These are phyloP conservation scores for Neogobius melanostomus DNA, from an alignment of 2,113 vertebrate species.

Conservation along the genomic window DNA sequence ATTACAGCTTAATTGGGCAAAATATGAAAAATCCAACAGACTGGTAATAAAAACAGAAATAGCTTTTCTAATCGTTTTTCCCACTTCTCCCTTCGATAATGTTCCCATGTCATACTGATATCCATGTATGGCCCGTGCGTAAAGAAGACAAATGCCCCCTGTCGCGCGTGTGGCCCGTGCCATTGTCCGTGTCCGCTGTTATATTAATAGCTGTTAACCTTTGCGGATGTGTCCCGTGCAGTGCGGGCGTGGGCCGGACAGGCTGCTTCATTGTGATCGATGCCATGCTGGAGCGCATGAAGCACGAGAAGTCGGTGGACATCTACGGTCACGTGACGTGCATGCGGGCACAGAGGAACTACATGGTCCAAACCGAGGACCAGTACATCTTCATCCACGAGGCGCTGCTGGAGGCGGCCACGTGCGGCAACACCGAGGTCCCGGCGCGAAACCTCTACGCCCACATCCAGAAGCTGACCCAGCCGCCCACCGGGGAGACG, in stretches of 20 bases:
- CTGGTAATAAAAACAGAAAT: neutral
- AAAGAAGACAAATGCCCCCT: slow-evolving; percentile 5
- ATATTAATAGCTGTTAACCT: neutral
- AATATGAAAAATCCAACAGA: neutral
- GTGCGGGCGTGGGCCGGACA: slow-evolving; percentile 90
- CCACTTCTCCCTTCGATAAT: neutral
- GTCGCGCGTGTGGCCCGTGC: neutral
- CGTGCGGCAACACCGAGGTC: slow-evolving; percentile 90
- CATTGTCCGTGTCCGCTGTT: slow-evolving; percentile 1
- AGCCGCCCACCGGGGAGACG: slow-evolving; percentile 90
- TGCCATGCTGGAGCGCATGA: slow-evolving; percentile 95
- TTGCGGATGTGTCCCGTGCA: slow-evolving; percentile 46
- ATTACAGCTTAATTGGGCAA: neutral
- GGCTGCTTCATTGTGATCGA: slow-evolving; percentile 95
- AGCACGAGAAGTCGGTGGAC: slow-evolving; percentile 94
- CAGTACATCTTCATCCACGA: slow-evolving; percentile 97
- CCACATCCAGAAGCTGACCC: slow-evolving; percentile 95
- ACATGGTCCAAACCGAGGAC: slow-evolving; percentile 98
- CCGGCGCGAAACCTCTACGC: slow-evolving; percentile 91
- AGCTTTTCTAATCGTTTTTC: neutral
- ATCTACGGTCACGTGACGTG: slow-evolving; percentile 96
- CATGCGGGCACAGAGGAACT: slow-evolving; percentile 95
- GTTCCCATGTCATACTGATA: neutral
- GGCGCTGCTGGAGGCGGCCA: slow-evolving; percentile 90
- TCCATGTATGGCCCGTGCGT: neutral